Evolutionary conservation across 1,140 invertebrate species (phyloP).

Genomic region (Wiebesia pumilae): DNA sequence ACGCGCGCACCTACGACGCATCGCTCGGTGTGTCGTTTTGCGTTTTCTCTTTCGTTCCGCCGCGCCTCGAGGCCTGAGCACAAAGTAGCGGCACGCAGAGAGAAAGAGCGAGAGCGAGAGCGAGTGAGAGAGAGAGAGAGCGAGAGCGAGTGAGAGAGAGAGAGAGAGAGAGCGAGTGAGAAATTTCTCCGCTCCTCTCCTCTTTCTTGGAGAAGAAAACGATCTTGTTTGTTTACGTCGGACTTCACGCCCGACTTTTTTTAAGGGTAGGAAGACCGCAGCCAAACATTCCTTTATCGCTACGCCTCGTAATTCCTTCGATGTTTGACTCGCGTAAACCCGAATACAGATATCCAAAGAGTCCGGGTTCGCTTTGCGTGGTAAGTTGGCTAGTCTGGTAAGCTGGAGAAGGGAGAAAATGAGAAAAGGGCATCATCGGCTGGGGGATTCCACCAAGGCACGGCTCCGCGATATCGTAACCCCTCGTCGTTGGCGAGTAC

Average conservation of each 20-base stretch:
- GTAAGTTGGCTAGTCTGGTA: background rate
- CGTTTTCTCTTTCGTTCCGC: background rate
- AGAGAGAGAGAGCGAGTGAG: background rate
- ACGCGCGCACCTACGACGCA: background rate
- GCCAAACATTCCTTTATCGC: too few relatives aligned
- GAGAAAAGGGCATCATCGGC: too few relatives aligned
- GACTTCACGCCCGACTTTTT: background rate
- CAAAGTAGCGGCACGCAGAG: background rate
- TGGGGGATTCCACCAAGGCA: too few relatives aligned
- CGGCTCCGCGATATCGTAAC: too few relatives aligned
- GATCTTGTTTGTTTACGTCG: slow-evolving; percentile 20
- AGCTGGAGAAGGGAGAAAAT: background rate
- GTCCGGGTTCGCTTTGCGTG: background rate
- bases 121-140: background rate
- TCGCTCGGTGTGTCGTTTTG: background rate
- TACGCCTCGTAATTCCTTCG: background rate
- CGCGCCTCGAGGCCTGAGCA: background rate
- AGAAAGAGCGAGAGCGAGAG: background rate
- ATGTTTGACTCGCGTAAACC: background rate
- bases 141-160: background rate
- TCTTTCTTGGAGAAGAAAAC: too few relatives aligned
- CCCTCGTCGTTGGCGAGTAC: too few relatives aligned
- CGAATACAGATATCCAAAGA: slow-evolving; percentile 20
- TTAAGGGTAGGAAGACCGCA: background rate
- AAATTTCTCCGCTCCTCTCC: too few relatives aligned